A percentile compares a stretch with the other conserved stretches of the same genome.
Conservation (phyloP, 2,888 invertebrate genomes). For the Drosophila meridiana region DNA sequence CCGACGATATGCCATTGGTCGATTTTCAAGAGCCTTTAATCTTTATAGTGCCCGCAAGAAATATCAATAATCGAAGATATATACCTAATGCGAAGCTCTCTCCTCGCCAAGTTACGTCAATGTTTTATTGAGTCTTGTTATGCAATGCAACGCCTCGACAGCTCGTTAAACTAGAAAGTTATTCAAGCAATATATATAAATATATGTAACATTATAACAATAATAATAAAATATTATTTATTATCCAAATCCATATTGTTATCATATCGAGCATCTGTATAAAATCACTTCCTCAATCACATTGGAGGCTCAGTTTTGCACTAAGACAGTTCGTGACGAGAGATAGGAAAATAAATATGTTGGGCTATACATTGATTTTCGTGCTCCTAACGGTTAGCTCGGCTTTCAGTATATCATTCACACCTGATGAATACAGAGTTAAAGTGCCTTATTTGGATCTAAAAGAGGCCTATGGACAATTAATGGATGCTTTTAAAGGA, state of each 20-base stretch:
- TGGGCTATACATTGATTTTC: not conserved
- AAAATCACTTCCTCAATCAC: not conserved
- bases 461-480: not conserved
- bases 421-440: not conserved
- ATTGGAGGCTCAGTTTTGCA: constrained; percentile 3
- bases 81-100: constrained; percentile 1
- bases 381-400: constrained; percentile 2
- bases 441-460: not conserved
- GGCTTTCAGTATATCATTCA: not conserved
- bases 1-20: not conserved
- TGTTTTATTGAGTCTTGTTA: constrained; percentile 1
- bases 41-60: not conserved
- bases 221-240: not conserved
- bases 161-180: constrained; percentile 37
- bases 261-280: not conserved
- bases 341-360: not conserved
- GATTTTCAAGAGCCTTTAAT: not conserved
- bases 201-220: not conserved
- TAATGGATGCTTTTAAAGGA: not conserved
- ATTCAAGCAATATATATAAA: constrained; percentile 5
- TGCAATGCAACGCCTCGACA: not conserved
- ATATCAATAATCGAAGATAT: not conserved
- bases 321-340: not conserved
- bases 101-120: not conserved
- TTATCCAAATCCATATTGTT: not conserved